phyloP scores from a whole-genome alignment of 2,113 vertebrate species.

The Elephantulus edwardii region DNA sequence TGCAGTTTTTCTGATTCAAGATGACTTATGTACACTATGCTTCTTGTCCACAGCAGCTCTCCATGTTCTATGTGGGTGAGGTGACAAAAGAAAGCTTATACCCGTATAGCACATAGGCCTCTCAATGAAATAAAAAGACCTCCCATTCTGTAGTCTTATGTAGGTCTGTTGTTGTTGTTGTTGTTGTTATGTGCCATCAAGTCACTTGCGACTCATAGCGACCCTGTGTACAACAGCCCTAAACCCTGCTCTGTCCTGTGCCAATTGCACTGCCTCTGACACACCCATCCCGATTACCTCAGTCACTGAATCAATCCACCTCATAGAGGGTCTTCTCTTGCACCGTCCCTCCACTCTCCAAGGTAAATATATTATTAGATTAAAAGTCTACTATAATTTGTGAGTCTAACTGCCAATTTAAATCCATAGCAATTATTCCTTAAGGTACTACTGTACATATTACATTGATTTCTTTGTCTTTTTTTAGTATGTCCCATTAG shows the following conservation, averaged over 20 bases:
- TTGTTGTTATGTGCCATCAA: no score
- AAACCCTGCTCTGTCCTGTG: no score
- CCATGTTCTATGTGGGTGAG: not conserved
- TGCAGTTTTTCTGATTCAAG: not conserved
- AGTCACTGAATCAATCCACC: no score
- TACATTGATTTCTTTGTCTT: not conserved
- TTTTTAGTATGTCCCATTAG: constrained; percentile 18
- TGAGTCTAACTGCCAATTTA: constrained; percentile 16
- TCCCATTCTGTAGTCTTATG: not conserved
- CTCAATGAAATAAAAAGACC: constrained; percentile 34
- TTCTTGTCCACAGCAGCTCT: not conserved
- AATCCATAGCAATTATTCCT: not conserved
- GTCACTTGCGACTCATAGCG: no score
- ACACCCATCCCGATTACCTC: no score
- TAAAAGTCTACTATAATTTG: not conserved
- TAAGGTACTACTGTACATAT: not conserved
- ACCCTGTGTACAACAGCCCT: no score
- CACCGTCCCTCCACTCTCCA: not conserved
- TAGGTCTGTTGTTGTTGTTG: no score
- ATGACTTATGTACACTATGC: not conserved
- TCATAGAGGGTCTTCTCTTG: no score
- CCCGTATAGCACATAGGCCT: not conserved
- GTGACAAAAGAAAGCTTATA: constrained; percentile 20
- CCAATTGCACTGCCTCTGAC: no score
- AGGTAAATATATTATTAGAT: not conserved